These are phyloP conservation scores for Oreochromis niloticus DNA, from an alignment of 2,113 vertebrate species.

Conservation along the genomic window DNA sequence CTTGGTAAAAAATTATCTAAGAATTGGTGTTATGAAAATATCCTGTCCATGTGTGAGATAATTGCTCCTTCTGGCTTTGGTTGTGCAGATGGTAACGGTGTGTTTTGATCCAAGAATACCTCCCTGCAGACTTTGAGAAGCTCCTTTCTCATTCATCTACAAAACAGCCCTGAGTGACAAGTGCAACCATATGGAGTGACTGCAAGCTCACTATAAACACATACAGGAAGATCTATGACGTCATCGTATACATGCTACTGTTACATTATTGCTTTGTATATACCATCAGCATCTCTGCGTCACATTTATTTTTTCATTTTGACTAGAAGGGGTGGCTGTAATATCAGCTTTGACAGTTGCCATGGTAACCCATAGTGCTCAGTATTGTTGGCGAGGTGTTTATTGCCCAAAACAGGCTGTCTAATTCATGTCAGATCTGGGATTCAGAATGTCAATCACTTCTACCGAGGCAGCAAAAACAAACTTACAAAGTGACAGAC, in stretches of 20 bases:
- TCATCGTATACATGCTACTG: neutral
- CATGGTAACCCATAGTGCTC: slow-evolving; percentile 49
- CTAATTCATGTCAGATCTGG: slow-evolving; percentile 22
- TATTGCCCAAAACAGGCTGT: slow-evolving; percentile 11
- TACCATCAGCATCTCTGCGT: neutral
- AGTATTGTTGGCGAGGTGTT: slow-evolving; percentile 17
- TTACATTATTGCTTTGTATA: neutral
- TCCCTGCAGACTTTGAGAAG: neutral
- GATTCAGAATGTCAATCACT: neutral
- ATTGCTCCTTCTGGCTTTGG: slow-evolving; percentile 31
- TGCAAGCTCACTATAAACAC: neutral
- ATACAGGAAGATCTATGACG: neutral
- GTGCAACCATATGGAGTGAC: neutral
- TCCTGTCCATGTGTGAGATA: neutral
- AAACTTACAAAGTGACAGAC: neutral
- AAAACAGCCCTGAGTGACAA: neutral
- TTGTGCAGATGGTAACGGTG: neutral
- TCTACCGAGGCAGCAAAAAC: neutral
- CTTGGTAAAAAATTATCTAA: neutral
- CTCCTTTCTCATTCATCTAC: neutral
- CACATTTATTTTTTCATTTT: neutral
- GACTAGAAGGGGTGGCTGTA: neutral
- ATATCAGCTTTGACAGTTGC: slow-evolving; percentile 29
- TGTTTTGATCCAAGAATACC: neutral
- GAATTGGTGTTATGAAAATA: slow-evolving; percentile 16